Conservation (phyloP, 2,888 invertebrate genomes). For the Scaeva pyrastri region DNA sequence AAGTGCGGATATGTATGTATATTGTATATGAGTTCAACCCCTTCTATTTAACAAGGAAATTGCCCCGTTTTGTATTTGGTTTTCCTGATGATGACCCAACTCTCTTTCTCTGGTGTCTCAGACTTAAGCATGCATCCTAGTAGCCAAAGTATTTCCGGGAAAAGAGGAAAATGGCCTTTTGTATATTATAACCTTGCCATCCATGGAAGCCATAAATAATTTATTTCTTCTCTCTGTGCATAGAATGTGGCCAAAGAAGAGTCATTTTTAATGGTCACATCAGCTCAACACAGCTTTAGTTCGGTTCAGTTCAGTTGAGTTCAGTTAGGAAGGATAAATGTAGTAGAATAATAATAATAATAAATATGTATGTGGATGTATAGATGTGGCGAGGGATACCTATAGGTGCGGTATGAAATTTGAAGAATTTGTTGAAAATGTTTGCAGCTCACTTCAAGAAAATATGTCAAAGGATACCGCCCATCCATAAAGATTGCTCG, state of each 20-base stretch:
- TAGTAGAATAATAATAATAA: conserved; percentile 2
- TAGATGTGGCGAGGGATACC: neutral
- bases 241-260: conserved; percentile 52
- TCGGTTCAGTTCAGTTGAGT: neutral
- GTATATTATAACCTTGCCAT: conserved; percentile 62
- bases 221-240: conserved; percentile 60
- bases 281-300: neutral
- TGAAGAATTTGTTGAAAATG: conserved; percentile 62
- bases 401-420: conserved; percentile 48
- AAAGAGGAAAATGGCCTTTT: conserved; percentile 58
- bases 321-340: neutral
- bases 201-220: conserved; percentile 65
- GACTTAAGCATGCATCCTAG: conserved; percentile 54
- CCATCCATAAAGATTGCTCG: too few species aligned
- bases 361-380: neutral
- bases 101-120: conserved; percentile 54
- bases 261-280: conserved; percentile 58
- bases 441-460: conserved; percentile 53
- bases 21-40: conserved; percentile 26
- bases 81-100: conserved; percentile 65
- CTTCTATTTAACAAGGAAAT: conserved; percentile 63
- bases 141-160: conserved; percentile 69
- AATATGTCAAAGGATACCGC: conserved; percentile 32
- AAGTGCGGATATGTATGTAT: too few species aligned
- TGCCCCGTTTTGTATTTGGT: conserved; percentile 65